phyloP scores from a whole-genome alignment of 2,113 vertebrate genomes.

The Apaloderma vittatum region DNA sequence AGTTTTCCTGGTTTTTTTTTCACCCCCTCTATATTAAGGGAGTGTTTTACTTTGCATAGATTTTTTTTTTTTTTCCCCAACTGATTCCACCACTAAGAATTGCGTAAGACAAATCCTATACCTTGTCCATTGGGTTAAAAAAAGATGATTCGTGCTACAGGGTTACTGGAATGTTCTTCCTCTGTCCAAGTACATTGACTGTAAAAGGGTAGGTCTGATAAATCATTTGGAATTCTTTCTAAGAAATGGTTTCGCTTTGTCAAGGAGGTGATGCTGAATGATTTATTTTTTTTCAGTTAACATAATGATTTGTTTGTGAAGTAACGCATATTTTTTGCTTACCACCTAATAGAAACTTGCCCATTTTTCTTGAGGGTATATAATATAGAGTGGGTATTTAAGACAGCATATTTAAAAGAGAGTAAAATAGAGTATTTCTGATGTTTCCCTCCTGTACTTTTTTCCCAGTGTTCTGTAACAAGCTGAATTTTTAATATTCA shows the following conservation, averaged over 20 bases:
- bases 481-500: neutral
- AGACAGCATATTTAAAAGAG: neutral
- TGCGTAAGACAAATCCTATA: neutral
- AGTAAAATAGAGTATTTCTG: neutral
- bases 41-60: neutral
- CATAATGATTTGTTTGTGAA: neutral
- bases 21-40: neutral
- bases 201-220: neutral
- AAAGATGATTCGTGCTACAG: neutral
- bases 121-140: neutral
- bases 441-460: neutral
- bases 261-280: neutral
- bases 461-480: accelerated
- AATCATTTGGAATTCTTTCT: neutral
- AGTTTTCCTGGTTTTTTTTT: neutral
- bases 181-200: neutral
- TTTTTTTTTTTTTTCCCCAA: neutral
- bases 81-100: neutral
- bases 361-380: neutral
- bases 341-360: neutral
- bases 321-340: neutral
- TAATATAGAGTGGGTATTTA: neutral
- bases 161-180: neutral
- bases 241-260: neutral
- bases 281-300: neutral